These are phyloP conservation scores for Mesocricetus auratus DNA, from an alignment of 2,113 vertebrate species.

Conservation along the genomic window DNA sequence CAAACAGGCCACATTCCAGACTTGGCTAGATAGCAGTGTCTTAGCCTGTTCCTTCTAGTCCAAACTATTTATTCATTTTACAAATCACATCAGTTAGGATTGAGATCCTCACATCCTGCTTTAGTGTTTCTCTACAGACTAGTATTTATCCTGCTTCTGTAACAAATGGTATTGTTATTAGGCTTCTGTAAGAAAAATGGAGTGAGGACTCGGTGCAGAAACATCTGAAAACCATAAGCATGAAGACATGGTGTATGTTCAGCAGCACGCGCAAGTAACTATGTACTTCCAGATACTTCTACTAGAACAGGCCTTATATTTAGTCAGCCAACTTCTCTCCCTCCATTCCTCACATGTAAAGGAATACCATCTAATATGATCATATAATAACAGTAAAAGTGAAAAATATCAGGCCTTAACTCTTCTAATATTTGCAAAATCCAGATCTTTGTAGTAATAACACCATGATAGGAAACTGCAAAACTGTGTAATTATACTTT, in stretches of 20 bases:
- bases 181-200: slow-evolving; percentile 44
- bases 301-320: slow-evolving; percentile 79
- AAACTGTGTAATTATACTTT: slow-evolving; percentile 96
- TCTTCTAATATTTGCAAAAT: slow-evolving; percentile 95
- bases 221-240: slow-evolving; percentile 72
- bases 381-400: slow-evolving; percentile 89
- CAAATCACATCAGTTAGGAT: neutral
- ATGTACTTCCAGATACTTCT: slow-evolving; percentile 64
- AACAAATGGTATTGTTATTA: neutral
- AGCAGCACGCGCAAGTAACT: slow-evolving; percentile 54
- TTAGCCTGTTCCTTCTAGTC: neutral
- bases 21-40: neutral
- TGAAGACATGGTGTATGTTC: slow-evolving; percentile 57
- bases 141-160: neutral
- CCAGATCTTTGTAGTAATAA: slow-evolving; percentile 93
- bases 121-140: neutral
- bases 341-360: slow-evolving; percentile 87
- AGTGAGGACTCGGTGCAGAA: slow-evolving; percentile 49
- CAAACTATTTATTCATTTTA: slow-evolving; percentile 1
- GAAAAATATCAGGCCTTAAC: slow-evolving; percentile 92
- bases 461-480: slow-evolving; percentile 92
- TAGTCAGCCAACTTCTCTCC: slow-evolving; percentile 85
- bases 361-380: slow-evolving; percentile 89
- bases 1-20: neutral
- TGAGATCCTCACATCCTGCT: neutral